Base-by-base conservation (phyloP, 2,888 invertebrate genomes). In the Scaptomyza caliginosa region DNA sequence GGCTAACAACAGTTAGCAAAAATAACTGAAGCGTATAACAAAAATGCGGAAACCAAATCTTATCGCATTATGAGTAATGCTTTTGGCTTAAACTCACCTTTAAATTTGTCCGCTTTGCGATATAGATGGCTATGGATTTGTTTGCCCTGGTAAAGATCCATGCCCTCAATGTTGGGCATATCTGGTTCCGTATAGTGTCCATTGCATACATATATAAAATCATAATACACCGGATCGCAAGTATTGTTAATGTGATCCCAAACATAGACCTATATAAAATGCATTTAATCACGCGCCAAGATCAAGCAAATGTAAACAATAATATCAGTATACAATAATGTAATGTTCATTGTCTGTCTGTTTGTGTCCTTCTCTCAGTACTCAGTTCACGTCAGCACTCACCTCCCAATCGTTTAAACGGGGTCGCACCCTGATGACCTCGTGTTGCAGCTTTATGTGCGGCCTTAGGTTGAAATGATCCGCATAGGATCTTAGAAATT, bases 101-200 rank as follows among this genome's bases (percentile, higher is more conserved):
- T 87, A 90, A 95, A 98, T n/a, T 92, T 90, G 52, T 95, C 94
- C 0, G 97, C 95, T 5, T 93, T 92, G 51, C 98, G 93, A 91
- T 97, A 98, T 81, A 96, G 94, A 91, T 97, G 97, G 88, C 97
- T 97, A 92, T 98, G 98, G 32, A 90, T 79, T 71, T 92, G 92
- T 36, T 77, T 85, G 86, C 95, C 95, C 89, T 92, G 82, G 88
- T 94, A 96, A 13, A 92, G 89, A 48, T 95, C 94, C 68, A 94
- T 91, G 13, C 96, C 96, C 67, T 93, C 92, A 79, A 97, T 93
- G 48, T 91, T 90, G 0, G 98, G 97, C 79, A 95, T 92, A 74
- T 94, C 93, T 0, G 97, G 97, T 7, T 95, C 94, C 63, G 95
- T 95, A 90, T 96, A 97, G 90, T 97, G 97, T 0, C 97, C 97